Conservation (phyloP, 2,888 invertebrate genomes). For the Hirudinaria manillensis region DNA sequence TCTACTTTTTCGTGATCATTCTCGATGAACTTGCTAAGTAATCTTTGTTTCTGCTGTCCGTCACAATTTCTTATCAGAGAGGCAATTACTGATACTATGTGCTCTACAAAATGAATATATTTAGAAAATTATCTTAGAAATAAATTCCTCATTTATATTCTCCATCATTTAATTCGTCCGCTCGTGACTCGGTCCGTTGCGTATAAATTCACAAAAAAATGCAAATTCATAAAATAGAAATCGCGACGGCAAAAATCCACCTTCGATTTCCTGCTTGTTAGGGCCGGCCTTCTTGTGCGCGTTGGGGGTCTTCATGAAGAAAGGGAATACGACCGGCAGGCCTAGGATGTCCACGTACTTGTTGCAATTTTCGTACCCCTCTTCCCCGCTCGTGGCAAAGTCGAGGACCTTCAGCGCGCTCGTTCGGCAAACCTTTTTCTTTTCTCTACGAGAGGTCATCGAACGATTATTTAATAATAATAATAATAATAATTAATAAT, state of each 20-base stretch:
- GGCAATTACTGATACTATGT: conserved; percentile 77
- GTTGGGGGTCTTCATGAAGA: conserved; percentile 98
- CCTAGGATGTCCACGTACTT: conserved; percentile 95
- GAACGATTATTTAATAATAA: not conserved
- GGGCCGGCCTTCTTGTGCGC: conserved; percentile 55
- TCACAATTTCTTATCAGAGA: conserved; percentile 87
- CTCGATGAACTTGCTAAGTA: conserved; percentile 91
- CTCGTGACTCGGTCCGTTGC: too few species aligned
- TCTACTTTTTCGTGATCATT: conserved; percentile 98
- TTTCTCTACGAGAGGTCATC: conserved; percentile 63
- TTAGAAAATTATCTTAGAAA: not conserved
- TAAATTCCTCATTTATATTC: not conserved
- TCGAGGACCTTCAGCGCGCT: conserved; percentile 95
- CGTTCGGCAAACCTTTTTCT: conserved; percentile 79
- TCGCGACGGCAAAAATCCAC: conserved; percentile 49
- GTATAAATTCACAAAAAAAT: not conserved
- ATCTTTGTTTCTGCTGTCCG: conserved; percentile 78
- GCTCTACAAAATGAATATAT: conserved; percentile 60
- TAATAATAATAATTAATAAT: not conserved
- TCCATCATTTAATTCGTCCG: not conserved
- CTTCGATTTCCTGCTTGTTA: conserved; percentile 76
- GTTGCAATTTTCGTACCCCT: conserved; percentile 83
- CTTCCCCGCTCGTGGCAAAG: conserved; percentile 86
- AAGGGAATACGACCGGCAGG: conserved; percentile 87
- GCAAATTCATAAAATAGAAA: not conserved